Evolutionary conservation across 2,113 vertebrate species (phyloP), one percentile per base, ranked within the genome.

Genomic region (Thamnaconus septentrionalis): DNA sequence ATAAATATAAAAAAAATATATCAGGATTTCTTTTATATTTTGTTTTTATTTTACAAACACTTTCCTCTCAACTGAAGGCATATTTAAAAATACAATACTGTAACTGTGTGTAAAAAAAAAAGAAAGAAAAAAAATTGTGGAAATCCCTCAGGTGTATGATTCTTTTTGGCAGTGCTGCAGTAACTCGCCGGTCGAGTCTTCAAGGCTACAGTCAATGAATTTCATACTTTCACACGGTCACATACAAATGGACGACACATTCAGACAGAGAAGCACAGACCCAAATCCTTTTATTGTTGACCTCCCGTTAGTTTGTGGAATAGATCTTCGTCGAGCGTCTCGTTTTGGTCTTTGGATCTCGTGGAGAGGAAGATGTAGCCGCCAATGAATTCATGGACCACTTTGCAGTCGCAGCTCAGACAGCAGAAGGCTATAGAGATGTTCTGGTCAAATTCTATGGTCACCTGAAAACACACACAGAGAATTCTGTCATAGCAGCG

Each of bases 301-400:
- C 97, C 97, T 47, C 97, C 95, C 0, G 97, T 99, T 64, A 99
- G 88, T 91, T 97, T 99, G 80, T 95, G 95, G 88, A 99, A 99
- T 52, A 99, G 88, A 39, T 99, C 97, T 90, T 98, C 96, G 0
- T 99, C 97, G 60, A 99, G 83, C 0, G 94, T 95, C 84, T 99
- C 96, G 4, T 97, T 98, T 79, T 99, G 97, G 90, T 95, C 97
- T 87, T 98, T 99, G 64, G 96, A 95, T 57, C 97, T 92, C 0
- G 97, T 99, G 12, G 97, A 99, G 66, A 99, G 75, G 91, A 99
- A 99, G 80, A 99, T 99, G 85, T 99, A 99, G 41, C 97, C 97
- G 0, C 97, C 97, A 0, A 99, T 99, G 62, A 94, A 98, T 75
- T 99, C 96, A 0, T 99, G 97, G 44, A 99, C 94, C 7, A 96